Conservation (phyloP, 1,140 invertebrate species). For the Argopecten irradians region DNA sequence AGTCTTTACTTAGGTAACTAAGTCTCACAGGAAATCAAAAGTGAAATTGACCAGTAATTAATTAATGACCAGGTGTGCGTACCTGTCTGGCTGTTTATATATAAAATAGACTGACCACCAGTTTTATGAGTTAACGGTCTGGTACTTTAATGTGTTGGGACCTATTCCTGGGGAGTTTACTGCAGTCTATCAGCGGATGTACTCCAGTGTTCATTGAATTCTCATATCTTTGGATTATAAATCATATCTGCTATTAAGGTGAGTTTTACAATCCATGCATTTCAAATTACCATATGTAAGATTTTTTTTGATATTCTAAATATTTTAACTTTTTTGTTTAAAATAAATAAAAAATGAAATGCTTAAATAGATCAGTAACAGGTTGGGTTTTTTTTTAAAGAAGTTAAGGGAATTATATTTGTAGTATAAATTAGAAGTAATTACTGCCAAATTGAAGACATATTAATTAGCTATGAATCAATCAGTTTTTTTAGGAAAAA, state of each 20-base stretch:
- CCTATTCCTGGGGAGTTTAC: neutral
- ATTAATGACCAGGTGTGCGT: conserved; percentile 9
- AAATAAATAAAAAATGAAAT: too few species aligned
- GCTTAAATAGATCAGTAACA: too few species aligned
- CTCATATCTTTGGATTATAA: neutral
- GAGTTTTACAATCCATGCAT: too few species aligned
- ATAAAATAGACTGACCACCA: conserved; percentile 4
- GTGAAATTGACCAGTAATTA: conserved; percentile 22
- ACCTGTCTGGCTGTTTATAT: neutral
- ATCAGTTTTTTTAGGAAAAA: too few species aligned
- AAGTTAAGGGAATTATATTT: too few species aligned
- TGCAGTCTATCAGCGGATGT: neutral
- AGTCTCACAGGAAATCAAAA: conserved; percentile 21
- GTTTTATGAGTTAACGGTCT: neutral
- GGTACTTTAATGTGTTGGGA: neutral
- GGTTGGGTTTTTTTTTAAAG: too few species aligned
- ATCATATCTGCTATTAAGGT: neutral
- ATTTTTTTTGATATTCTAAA: too few species aligned
- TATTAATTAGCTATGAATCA: too few species aligned
- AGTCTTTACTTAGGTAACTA: neutral
- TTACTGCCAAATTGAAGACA: too few species aligned
- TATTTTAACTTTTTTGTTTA: too few species aligned
- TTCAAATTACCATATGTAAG: too few species aligned
- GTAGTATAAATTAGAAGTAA: too few species aligned
- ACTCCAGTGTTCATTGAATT: neutral